Evolutionary conservation across 2,888 invertebrate species (phyloP).

Genomic region (Meteorus cinctellus): DNA sequence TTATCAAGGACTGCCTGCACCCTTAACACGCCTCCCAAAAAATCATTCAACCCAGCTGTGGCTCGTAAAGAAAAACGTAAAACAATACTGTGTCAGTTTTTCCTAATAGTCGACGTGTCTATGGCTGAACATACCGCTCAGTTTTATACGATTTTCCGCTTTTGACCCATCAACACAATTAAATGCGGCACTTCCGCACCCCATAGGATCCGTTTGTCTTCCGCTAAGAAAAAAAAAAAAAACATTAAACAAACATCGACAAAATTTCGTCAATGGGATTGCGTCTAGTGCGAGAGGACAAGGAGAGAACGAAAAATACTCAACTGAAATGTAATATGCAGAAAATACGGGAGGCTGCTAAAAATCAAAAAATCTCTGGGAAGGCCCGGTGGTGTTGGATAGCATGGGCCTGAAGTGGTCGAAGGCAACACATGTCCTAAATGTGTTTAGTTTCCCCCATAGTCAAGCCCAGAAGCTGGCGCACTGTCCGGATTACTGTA

Average conservation of each 20-base stretch:
- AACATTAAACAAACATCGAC: not conserved
- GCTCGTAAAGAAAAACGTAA: constrained; percentile 49
- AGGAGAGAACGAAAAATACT: not conserved
- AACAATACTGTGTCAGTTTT: constrained; percentile 52
- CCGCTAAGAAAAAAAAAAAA: not conserved
- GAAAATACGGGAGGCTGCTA: constrained; percentile 1
- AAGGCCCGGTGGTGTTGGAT: constrained; percentile 46
- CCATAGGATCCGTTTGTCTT: constrained; percentile 20
- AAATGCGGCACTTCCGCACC: constrained; percentile 48
- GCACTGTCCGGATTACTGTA: constrained; percentile 16
- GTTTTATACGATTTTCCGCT: constrained; percentile 42
- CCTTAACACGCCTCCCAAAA: constrained; percentile 12
- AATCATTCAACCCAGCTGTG: constrained; percentile 53
- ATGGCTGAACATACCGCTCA: constrained; percentile 35
- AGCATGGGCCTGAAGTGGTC: constrained; percentile 55
- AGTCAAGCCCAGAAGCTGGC: constrained; percentile 30
- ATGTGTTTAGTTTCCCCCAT: constrained; percentile 54
- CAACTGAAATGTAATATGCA: not conserved
- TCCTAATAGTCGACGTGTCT: not conserved
- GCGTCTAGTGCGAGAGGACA: not conserved
- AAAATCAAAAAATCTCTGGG: constrained; percentile 36
- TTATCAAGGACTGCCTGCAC: not conserved
- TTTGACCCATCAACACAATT: constrained; percentile 44
- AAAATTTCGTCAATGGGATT: constrained; percentile 12
- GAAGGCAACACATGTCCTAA: constrained; percentile 64